Conservation (phyloP, 2,888 invertebrate genomes). For the Cyclophora punctaria region DNA sequence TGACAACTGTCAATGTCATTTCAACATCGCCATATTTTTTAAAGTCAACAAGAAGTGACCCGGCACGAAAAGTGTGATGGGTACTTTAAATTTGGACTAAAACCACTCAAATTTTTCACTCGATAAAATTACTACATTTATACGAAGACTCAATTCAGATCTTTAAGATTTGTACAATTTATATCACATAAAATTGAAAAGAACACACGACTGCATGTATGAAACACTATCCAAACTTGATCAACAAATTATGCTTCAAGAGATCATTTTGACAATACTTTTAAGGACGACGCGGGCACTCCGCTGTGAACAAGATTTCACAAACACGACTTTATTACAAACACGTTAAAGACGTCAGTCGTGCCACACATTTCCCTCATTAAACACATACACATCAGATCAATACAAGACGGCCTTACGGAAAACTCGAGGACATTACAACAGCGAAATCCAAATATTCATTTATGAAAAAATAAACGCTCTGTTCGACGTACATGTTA, state of each 20-base stretch:
- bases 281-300: no score
- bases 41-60: slow-evolving; percentile 11
- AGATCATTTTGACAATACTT: slow-evolving; percentile 13
- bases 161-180: slow-evolving; percentile 62
- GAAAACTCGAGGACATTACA: slow-evolving; percentile 16
- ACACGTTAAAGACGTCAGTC: no score
- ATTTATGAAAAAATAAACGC: slow-evolving; percentile 62
- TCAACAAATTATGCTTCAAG: slow-evolving; percentile 28
- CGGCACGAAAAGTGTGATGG: slow-evolving; percentile 29
- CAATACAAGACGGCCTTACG: slow-evolving; percentile 19
- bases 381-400: not conserved
- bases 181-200: slow-evolving; percentile 61
- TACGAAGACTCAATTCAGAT: slow-evolving; percentile 62
- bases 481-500: slow-evolving; percentile 49
- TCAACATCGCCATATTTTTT: not conserved
- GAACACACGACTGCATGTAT: slow-evolving; percentile 43
- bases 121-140: slow-evolving; percentile 52
- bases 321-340: no score
- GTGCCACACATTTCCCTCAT: no score
- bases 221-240: slow-evolving; percentile 15
- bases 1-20: not conserved
- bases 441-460: slow-evolving; percentile 32
- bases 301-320: no score
- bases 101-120: slow-evolving; percentile 25
- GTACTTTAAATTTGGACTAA: slow-evolving; percentile 35